Conservation (phyloP, 2,113 vertebrate genomes). For the Aphelocoma coerulescens region DNA sequence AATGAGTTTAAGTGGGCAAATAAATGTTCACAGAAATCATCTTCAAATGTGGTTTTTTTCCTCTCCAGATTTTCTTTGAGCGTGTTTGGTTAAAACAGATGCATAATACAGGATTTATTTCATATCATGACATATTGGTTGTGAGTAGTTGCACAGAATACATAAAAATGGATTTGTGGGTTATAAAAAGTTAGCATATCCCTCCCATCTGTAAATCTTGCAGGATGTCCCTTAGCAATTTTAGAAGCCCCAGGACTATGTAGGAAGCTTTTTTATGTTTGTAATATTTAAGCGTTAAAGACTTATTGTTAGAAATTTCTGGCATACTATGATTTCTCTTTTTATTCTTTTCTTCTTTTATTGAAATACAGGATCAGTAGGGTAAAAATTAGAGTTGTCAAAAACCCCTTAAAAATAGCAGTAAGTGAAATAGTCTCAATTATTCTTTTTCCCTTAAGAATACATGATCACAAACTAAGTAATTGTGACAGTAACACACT, state of each 20-base stretch:
- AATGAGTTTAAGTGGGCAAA: constrained; percentile 19
- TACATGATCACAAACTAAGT: not conserved
- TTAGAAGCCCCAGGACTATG: not conserved
- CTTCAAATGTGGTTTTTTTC: constrained; percentile 15
- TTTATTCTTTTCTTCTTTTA: not conserved
- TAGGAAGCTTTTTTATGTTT: not conserved
- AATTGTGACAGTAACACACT: not conserved
- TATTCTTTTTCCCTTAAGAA: not conserved
- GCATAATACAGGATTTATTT: constrained; percentile 38
- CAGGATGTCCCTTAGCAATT: not conserved
- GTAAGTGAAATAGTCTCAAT: not conserved
- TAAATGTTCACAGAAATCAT: constrained; percentile 6
- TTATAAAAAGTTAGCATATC: constrained; percentile 9
- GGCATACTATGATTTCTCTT: not conserved
- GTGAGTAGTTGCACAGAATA: not conserved
- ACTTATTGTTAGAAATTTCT: not conserved
- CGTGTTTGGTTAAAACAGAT: constrained; percentile 15
- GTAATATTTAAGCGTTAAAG: not conserved
- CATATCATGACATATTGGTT: constrained; percentile 21
- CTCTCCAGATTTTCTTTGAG: constrained; percentile 7
- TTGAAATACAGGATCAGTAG: not conserved
- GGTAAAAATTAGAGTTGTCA: not conserved
- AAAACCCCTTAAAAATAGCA: not conserved
- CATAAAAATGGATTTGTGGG: constrained; percentile 31
- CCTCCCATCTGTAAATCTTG: not conserved